phyloP scores from a whole-genome alignment of 2,888 invertebrate species.

The Melikaiella ostensackeni region DNA sequence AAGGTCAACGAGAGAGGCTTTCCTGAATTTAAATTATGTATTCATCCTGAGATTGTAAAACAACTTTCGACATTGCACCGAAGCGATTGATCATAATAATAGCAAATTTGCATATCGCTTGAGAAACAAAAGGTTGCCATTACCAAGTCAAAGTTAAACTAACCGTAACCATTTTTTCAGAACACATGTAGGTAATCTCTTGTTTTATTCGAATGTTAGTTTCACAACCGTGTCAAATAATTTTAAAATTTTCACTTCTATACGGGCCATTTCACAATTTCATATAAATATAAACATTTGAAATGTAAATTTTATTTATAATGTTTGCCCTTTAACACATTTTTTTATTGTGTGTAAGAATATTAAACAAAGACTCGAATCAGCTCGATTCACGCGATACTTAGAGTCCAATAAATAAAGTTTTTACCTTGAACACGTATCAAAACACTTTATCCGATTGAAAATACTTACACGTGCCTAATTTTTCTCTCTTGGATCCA shows the following conservation, averaged over 20 bases:
- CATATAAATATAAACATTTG: too few species aligned
- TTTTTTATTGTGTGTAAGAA: too few species aligned
- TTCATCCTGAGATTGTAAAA: neutral
- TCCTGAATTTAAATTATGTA: neutral
- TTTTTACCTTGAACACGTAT: constrained; percentile 7
- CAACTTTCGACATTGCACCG: neutral
- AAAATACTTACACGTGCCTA: constrained; percentile 25
- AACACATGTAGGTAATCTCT: neutral
- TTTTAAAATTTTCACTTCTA: neutral
- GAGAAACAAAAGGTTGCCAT: neutral
- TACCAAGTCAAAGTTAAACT: constrained; percentile 1
- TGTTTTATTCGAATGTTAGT: neutral
- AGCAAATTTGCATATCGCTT: neutral
- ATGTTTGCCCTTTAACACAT: too few species aligned
- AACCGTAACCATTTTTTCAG: neutral
- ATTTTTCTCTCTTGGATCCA: neutral
- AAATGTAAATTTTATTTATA: too few species aligned
- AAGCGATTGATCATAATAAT: constrained; percentile 2
- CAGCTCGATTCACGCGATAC: neutral
- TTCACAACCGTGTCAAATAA: neutral
- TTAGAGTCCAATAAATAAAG: neutral
- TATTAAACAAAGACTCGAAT: neutral
- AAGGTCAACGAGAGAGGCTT: neutral
- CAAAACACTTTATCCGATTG: constrained; percentile 22
- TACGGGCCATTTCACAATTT: too few species aligned